Conservation (phyloP, 2,888 invertebrate species). For the Podabrus alpinus region DNA sequence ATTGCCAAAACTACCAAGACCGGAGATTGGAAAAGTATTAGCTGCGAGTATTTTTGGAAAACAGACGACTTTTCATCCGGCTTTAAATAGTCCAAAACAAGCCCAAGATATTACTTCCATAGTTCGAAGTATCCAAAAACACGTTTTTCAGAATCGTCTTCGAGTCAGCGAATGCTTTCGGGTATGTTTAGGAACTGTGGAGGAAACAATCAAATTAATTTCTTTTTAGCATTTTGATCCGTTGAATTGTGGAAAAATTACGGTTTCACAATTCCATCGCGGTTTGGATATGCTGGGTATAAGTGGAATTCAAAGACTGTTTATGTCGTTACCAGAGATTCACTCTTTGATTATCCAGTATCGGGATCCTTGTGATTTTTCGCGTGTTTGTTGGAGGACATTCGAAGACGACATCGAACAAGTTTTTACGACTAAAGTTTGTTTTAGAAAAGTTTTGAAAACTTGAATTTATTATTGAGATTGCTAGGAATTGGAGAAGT, state of each 20-base stretch:
- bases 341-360: conserved; percentile 69
- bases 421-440: conserved; percentile 56
- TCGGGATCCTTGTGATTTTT: conserved; percentile 70
- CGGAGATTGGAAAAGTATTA: conserved; percentile 64
- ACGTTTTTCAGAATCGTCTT: conserved; percentile 66
- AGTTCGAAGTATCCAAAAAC: conserved; percentile 69
- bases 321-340: conserved; percentile 66
- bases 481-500: conserved; percentile 63
- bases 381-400: conserved; percentile 73
- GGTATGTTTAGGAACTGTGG: conserved; percentile 51
- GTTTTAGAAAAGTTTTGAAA: background rate
- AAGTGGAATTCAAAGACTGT: conserved; percentile 60
- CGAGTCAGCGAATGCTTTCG: conserved; percentile 72
- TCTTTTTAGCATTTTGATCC: conserved; percentile 67
- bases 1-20: conserved; percentile 69
- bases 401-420: conserved; percentile 80
- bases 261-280: conserved; percentile 72
- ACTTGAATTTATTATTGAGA: background rate
- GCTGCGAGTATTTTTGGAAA: conserved; percentile 59
- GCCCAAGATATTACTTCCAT: conserved; percentile 60
- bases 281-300: conserved; percentile 70
- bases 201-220: background rate
- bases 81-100: conserved; percentile 57
- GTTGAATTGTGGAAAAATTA: conserved; percentile 69
- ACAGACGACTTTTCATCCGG: conserved; percentile 65